Base-by-base conservation (phyloP, 2,113 vertebrate genomes). In the Notothenia coriiceps region DNA sequence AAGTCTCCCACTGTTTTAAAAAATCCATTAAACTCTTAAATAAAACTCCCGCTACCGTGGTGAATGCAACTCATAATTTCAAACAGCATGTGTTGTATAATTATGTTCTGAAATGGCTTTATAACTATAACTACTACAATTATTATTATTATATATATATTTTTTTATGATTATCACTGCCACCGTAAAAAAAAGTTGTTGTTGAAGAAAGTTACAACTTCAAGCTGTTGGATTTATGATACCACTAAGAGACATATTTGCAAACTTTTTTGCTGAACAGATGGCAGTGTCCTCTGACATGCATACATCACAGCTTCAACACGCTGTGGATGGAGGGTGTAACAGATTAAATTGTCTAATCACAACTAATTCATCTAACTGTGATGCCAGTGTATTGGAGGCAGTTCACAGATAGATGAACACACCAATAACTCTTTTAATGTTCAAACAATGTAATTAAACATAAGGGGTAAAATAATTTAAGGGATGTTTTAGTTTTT, bases 21-120 rank as follows among this genome's bases (percentile, higher is more conserved):
- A 82, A 70, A 68, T 55, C 56, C 1, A 70, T 69, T 25, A 57
- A 72, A 74, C 33, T 72, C 51, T 49, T 17, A 14, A 15, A 61
- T 29, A 1, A 43, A 51, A 20, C 33, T 46, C 47, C 55, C 54
- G 54, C 63, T 17, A 35, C 44, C 8, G 33, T 46, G n/a, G 5
- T 49, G 35, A 50, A 10, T 10, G 54, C 6, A 77, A 29, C 8
- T 0, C 4, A 10, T 67, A 12, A 20, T 22, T 82, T 69, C 5
- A 62, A 85, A 61, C 67, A 64, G 59, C 55, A 20, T 47, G 57
- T 13, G 1, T 25, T 33, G 6, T 5, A 44, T 18, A 2, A 20
- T 44, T 44, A 2, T 13, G 8, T 12, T 13, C 33, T 20, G 13
- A 10, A 49, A 10, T 33, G 5, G 18, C 57, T 70, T 47, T n/a